Evolutionary conservation across 1,140 invertebrate species (phyloP), one percentile per base, ranked within the genome.

Genomic region (Drosophila setifemur): DNA sequence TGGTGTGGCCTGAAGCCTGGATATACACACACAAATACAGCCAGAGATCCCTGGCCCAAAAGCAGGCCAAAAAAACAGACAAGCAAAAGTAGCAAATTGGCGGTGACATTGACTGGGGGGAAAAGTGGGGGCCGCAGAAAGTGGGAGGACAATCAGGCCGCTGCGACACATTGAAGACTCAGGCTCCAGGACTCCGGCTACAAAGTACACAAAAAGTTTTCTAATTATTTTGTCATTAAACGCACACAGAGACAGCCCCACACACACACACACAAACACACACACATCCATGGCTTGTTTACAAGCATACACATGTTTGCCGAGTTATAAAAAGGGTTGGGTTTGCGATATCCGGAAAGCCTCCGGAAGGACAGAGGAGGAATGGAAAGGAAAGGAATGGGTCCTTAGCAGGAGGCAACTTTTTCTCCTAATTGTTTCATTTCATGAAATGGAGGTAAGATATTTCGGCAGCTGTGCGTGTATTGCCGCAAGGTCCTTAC

Each of bases 151-250:
- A 39, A 26, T 26, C 16, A 18, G 31, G 55, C 53, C 35, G 29
- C 35, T 43, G 25, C 26, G 45, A 49, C 29, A 47, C 39, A 61
- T 39, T 25, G 50, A n/a, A 18, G 29, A 28, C 42, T 49, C 60
- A 72, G 55, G 64, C 48, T 33, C 31, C 45, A 23, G 31, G 45
- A 40, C 64, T n/a, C 54, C 61, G 66, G 67, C 75, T 54, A 85
- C 81, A 86, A 86, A 86, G 82, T 86, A 86, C 81, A 86, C 82
- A 86, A 86, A 85, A 86, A 86, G 81, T 86, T 86, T 86, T 86
- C 81, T 86, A 86, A 86, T 86, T 86, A 86, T 86, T 86, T 86
- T 86, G 81, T 86, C 81, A 86, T 86, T 86, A 86, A 86, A 86
- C 81, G 82, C 81, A 86, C 81, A 85, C 74, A 82, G 42, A 43